These are phyloP conservation scores for Plagiodera versicolora DNA, from an alignment of 2,888 invertebrate species.

Conservation along the genomic window DNA sequence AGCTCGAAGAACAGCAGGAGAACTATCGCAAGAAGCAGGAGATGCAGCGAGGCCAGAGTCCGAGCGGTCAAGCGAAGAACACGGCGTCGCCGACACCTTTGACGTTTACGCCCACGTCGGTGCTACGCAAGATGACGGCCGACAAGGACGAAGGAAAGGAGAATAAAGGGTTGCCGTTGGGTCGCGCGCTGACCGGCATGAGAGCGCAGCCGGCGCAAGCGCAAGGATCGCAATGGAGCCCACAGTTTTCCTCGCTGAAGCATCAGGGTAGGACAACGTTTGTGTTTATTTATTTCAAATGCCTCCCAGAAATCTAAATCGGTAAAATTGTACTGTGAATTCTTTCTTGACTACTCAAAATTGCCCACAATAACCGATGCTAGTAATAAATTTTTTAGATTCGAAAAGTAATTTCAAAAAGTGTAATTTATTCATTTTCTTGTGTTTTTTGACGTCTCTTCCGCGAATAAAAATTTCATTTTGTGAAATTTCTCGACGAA, in stretches of 20 bases:
- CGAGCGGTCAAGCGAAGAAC: constrained; percentile 49
- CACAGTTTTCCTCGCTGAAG: constrained; percentile 38
- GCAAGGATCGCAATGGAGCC: constrained; percentile 45
- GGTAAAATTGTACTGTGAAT: too few species aligned
- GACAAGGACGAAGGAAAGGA: constrained; percentile 73
- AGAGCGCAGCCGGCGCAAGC: constrained; percentile 43
- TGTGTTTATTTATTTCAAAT: too few species aligned
- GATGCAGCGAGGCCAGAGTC: constrained; percentile 48
- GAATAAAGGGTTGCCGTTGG: constrained; percentile 42
- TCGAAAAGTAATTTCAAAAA: too few species aligned
- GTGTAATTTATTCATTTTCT: too few species aligned
- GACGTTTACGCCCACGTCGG: constrained; percentile 92
- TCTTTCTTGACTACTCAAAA: too few species aligned
- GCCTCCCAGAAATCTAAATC: too few species aligned
- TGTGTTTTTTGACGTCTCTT: too few species aligned
- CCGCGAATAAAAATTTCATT: too few species aligned
- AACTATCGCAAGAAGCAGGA: constrained; percentile 82
- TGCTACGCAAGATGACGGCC: constrained; percentile 91
- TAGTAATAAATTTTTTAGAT: too few species aligned
- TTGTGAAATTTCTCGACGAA: too few species aligned
- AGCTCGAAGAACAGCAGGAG: constrained; percentile 85
- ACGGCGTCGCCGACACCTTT: constrained; percentile 69
- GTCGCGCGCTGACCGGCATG: constrained; percentile 52
- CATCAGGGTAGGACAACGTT: constrained; percentile 33
- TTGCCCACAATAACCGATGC: too few species aligned